Evolutionary conservation across 2,113 vertebrate species (phyloP).

Genomic region (Thomomys bottae): DNA sequence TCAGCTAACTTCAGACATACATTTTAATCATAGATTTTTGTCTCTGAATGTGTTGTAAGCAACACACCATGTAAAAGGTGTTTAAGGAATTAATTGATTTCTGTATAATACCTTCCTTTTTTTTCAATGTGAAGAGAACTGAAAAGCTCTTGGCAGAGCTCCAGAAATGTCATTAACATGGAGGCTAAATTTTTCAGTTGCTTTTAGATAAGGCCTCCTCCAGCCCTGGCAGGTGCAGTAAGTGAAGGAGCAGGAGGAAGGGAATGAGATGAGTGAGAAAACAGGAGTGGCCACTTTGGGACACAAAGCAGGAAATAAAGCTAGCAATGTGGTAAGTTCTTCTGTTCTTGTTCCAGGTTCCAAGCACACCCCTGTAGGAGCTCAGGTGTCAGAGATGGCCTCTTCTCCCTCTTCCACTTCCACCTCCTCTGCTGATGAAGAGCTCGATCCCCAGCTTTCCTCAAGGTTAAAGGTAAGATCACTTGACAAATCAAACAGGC

Average conservation of each 20-base stretch:
- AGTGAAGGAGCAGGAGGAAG: neutral
- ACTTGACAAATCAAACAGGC: conserved; percentile 23
- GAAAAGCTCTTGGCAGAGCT: conserved; percentile 77
- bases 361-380: conserved; percentile 39
- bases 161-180: conserved; percentile 82
- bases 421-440: conserved; percentile 88
- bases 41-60: conserved; percentile 78
- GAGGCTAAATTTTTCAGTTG: conserved; percentile 77
- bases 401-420: conserved; percentile 80
- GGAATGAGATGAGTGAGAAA: no score
- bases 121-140: conserved; percentile 57
- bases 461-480: conserved; percentile 85
- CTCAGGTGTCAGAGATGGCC: conserved; percentile 57
- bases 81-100: conserved; percentile 83
- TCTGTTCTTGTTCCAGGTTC: conserved; percentile 80
- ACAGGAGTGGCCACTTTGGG: neutral
- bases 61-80: conserved; percentile 62
- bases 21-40: conserved; percentile 83
- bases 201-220: conserved; percentile 76
- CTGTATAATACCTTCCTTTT: conserved; percentile 61
- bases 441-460: conserved; percentile 79
- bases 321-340: conserved; percentile 64
- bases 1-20: conserved; percentile 85
- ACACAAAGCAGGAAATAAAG: neutral
- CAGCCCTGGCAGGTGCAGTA: conserved; percentile 81